Evolutionary conservation across 1,140 invertebrate species (phyloP), one percentile per base, ranked within the genome.

Genomic region (Idris sp.): DNA sequence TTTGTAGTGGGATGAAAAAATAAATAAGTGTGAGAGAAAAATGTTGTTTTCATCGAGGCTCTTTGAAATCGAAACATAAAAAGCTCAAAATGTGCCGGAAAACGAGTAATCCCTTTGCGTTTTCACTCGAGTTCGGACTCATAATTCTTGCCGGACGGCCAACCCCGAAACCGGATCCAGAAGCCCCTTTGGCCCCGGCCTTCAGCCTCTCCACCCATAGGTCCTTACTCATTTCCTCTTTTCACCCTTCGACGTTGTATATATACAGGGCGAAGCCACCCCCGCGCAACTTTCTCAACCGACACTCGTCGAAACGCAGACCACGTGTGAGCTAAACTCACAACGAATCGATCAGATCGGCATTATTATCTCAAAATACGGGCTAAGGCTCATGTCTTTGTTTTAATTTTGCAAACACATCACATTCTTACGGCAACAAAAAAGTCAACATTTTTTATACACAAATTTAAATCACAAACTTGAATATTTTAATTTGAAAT

Each of bases 81-180:
- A 68, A 59, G 59, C 30, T 46, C 36, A 40, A 53, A 61, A 69
- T 53, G 44, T 65, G 56, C 51, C 58, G 65, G 59, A 75, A 79
- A 76, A 71, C 77, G 40, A 65, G 31, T 74, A 64, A 69, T 74
- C 75, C 77, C 61, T 81, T 72, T 72, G 68, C 78, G 74, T 78
- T 81, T 79, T 69, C 74, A 77, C 72, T 71, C 69, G 62, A 69
- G 69, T 56, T n/a, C 67, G 61, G 75, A 74, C 81, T 83, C 80
- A 82, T 84, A 83, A 82, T 82, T 84, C 81, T 82, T 78, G 73
- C 64, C 61, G 22, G 44, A 26, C 61, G 71, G 59, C 76, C 71
- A 75, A 58, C 76, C 76, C 76, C 71, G 51, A 26, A 40, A 49
- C 61, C 61, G 79, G 72, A 78, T 76, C 62, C 58, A 53, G 65